Conservation (phyloP, 2,888 invertebrate genomes). For the Prostheceraeus crozeri region DNA sequence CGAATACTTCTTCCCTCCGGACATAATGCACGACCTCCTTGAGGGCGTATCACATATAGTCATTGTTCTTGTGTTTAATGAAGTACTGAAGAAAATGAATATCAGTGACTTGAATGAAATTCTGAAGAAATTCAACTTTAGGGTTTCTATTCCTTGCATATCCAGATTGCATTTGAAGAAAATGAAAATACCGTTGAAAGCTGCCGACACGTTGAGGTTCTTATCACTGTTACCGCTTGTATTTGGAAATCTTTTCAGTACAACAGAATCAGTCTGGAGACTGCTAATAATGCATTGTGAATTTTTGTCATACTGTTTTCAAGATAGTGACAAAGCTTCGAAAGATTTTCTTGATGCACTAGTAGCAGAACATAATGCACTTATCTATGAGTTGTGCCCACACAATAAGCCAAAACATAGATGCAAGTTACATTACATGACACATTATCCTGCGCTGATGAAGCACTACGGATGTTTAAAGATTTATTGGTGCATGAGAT, state of each 20-base stretch:
- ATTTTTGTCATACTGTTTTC: too few relatives aligned
- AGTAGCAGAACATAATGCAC: neutral
- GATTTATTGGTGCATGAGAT: conserved; percentile 17
- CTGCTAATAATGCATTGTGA: too few relatives aligned
- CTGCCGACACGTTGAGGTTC: too few relatives aligned
- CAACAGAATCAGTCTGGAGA: too few relatives aligned
- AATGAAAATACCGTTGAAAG: conserved; percentile 21
- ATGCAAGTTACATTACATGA: conserved; percentile 11
- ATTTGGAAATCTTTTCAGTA: too few relatives aligned
- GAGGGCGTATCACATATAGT: conserved; percentile 9
- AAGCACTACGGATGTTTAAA: neutral
- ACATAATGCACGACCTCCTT: conserved; percentile 11
- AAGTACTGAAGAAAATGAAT: too few relatives aligned
- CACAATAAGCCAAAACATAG: neutral
- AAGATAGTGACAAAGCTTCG: too few relatives aligned
- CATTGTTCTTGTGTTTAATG: neutral
- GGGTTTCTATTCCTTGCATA: neutral
- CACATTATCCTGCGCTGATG: neutral
- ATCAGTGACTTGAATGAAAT: too few relatives aligned
- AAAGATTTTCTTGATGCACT: conserved; percentile 20
- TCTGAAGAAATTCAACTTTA: neutral
- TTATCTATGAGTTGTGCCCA: conserved; percentile 8
- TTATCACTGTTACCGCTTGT: too few relatives aligned
- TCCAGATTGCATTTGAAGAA: neutral
- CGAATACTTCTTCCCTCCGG: conserved; percentile 12